Percentiles rank a stretch among this genome's conserved stretches.
Conservation (phyloP, 2,113 vertebrate species). For the Ardeotis arabs region DNA sequence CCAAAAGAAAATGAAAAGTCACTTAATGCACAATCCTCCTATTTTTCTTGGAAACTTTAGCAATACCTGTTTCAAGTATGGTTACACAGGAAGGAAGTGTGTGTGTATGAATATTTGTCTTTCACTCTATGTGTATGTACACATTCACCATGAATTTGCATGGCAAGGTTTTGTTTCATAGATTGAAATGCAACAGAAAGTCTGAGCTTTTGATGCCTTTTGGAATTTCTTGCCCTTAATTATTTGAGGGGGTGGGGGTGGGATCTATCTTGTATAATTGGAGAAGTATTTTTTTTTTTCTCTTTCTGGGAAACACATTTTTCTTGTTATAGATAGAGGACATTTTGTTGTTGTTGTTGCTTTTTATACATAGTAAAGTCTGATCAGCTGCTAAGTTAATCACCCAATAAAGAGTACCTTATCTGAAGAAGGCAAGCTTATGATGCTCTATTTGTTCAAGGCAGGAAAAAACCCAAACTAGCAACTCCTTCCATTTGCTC, state of each 20-base stretch:
- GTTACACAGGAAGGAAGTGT: neutral
- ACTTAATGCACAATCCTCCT: neutral
- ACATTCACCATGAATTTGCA: neutral
- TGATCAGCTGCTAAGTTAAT: neutral
- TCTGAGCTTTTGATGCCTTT: neutral
- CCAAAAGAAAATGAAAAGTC: neutral
- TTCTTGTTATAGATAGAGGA: neutral
- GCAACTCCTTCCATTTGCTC: neutral
- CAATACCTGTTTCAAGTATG: neutral
- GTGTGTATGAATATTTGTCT: neutral
- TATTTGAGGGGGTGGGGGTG: neutral
- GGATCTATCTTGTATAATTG: neutral
- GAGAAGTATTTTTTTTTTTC: neutral
- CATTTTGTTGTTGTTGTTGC: conserved; percentile 41
- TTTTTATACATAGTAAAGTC: neutral
- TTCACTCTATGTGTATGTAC: neutral
- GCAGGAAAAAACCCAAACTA: neutral
- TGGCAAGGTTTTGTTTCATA: neutral
- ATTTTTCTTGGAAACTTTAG: neutral
- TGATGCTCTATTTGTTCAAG: neutral
- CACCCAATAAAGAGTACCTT: neutral
- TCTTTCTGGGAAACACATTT: neutral
- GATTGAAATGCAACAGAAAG: neutral
- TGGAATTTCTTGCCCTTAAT: neutral
- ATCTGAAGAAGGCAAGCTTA: neutral